phyloP scores from a whole-genome alignment of 2,797 vertebrate species.

The Semaprochilodus insignis region DNA sequence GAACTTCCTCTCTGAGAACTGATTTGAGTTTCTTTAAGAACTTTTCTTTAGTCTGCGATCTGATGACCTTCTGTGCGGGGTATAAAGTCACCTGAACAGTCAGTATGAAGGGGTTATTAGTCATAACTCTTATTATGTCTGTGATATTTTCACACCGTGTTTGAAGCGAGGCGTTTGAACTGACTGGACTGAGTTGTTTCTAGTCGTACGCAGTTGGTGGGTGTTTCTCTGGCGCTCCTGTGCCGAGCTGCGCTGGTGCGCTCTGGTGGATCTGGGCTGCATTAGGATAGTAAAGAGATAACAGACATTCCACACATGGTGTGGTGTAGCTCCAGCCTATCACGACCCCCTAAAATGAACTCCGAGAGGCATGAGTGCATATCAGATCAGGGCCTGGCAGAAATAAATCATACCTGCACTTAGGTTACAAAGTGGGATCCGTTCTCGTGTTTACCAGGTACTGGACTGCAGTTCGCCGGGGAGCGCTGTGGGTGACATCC shows the following conservation, averaged over 20 bases:
- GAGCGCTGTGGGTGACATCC: no score
- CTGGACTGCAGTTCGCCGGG: neutral
- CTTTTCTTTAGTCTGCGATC: neutral
- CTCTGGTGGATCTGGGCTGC: conserved; percentile 32
- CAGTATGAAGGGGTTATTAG: neutral
- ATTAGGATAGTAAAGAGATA: conserved; percentile 38
- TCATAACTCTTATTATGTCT: neutral
- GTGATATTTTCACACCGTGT: neutral
- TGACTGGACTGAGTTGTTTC: neutral
- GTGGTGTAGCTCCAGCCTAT: conserved; percentile 17
- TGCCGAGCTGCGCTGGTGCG: neutral
- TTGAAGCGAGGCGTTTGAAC: neutral
- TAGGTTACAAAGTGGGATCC: neutral
- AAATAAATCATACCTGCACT: neutral
- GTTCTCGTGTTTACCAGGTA: neutral
- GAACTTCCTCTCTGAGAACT: neutral
- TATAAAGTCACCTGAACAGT: neutral
- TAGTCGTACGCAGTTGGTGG: neutral
- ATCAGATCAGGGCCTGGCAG: neutral
- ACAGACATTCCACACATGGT: conserved; percentile 41
- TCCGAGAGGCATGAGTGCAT: neutral
- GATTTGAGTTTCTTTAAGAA: neutral
- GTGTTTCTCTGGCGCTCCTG: no score
- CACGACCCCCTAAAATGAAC: neutral
- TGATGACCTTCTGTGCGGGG: conserved; percentile 2